A percentile compares a stretch with the other conserved stretches of the same genome.
These are phyloP conservation scores for Ceuthmochares aereus DNA, from an alignment of 2,113 vertebrate genomes.

Conservation along the genomic window DNA sequence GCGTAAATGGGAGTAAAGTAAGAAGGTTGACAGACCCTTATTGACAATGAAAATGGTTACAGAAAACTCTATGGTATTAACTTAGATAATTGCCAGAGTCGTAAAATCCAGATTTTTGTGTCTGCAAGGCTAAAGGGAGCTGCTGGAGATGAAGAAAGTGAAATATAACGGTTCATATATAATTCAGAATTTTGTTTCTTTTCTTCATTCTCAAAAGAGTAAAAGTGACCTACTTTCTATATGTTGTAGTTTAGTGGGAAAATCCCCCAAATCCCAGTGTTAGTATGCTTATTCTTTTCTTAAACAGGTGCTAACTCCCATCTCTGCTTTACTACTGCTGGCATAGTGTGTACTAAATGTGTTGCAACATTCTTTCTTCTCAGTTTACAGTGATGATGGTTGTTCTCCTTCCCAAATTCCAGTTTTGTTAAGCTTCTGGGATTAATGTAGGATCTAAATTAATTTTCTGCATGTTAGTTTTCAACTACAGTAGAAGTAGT, in stretches of 20 bases:
- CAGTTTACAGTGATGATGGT: not conserved
- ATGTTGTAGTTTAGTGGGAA: constrained; percentile 34
- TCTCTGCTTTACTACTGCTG: constrained; percentile 62
- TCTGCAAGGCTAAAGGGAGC: constrained; percentile 39
- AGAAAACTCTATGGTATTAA: constrained; percentile 3
- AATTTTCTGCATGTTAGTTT: constrained; percentile 44
- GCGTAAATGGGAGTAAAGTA: not conserved
- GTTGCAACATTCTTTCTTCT: constrained; percentile 53
- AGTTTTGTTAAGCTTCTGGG: constrained; percentile 42
- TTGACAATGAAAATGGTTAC: not conserved
- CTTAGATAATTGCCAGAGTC: constrained; percentile 39
- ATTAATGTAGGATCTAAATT: constrained; percentile 24
- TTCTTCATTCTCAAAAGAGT: constrained; percentile 55
- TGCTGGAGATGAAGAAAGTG: constrained; percentile 38
- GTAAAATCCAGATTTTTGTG: constrained; percentile 60
- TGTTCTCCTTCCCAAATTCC: constrained; percentile 24
- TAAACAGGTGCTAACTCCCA: constrained; percentile 67
- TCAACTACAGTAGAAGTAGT: not conserved
- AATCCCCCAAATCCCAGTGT: constrained; percentile 36
- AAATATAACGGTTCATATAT: constrained; percentile 53
- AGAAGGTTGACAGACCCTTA: constrained; percentile 2
- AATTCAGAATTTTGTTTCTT: constrained; percentile 57
- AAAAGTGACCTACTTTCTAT: constrained; percentile 66
- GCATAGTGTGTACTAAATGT: constrained; percentile 43
- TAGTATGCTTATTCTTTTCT: constrained; percentile 35